Conservation (phyloP, 1,140 invertebrate species). For the Euschistus heros region DNA sequence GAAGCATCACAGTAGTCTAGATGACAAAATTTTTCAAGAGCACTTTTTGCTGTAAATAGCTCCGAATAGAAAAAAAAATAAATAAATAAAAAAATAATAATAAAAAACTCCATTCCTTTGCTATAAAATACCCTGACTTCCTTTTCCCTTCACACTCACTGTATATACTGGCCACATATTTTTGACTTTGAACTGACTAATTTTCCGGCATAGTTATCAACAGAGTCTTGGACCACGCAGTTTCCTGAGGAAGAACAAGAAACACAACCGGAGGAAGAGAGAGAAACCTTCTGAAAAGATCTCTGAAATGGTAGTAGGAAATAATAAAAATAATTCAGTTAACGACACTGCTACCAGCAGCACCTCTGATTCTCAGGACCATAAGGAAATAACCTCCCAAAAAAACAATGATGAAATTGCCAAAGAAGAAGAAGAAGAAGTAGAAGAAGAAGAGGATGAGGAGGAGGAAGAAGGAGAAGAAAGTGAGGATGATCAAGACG, state of each 20-base stretch:
- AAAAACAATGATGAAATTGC: constrained; percentile 17
- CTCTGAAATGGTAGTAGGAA: not conserved
- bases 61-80: not conserved
- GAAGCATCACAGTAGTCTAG: too few relatives aligned
- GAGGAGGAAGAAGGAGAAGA: constrained; percentile 28
- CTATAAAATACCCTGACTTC: not conserved
- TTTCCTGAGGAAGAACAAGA: not conserved
- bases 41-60: constrained; percentile 5
- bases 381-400: constrained; percentile 5
- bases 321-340: constrained; percentile 6
- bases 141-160: not conserved
- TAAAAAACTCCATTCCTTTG: not conserved
- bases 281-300: not conserved
- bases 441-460: constrained; percentile 18
- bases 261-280: not conserved
- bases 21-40: not conserved
- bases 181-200: constrained; percentile 12
- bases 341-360: constrained; percentile 2
- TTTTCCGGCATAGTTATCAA: constrained; percentile 6
- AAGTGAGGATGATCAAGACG: constrained; percentile 31
- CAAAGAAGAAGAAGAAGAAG: constrained; percentile 20
- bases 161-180: not conserved
- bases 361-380: not conserved
- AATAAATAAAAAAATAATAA: not conserved
- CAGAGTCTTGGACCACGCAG: not conserved